These are phyloP conservation scores for Callocephalon fimbriatum DNA, from an alignment of 2,113 vertebrate species.

Conservation along the genomic window DNA sequence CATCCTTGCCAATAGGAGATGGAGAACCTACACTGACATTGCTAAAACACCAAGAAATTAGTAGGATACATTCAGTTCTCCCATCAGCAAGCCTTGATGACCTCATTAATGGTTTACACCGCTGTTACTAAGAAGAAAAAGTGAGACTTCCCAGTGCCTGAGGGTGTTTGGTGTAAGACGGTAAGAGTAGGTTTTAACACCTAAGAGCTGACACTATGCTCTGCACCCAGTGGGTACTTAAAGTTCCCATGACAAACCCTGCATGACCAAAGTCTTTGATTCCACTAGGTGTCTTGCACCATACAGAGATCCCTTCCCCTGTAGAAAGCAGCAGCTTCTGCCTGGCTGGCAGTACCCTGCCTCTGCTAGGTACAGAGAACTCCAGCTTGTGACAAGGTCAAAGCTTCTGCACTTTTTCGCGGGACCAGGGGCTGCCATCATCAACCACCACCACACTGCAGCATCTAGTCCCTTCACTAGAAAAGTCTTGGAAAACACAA, in stretches of 20 bases:
- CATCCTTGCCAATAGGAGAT: not conserved
- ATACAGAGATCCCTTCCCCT: not conserved
- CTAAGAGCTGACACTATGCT: not conserved
- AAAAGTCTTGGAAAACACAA: not conserved
- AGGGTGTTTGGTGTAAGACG: not conserved
- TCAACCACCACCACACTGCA: not conserved
- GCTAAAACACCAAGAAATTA: not conserved
- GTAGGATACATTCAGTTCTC: not conserved
- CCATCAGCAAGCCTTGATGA: not conserved
- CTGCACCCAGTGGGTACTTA: accelerated
- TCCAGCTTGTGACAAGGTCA: not conserved
- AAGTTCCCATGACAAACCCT: not conserved
- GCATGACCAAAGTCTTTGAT: not conserved
- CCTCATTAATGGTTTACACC: not conserved
- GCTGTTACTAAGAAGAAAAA: not conserved
- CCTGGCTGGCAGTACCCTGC: not conserved
- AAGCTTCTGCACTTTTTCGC: not conserved
- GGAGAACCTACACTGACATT: accelerated
- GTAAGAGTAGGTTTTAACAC: not conserved
- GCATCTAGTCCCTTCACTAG: not conserved
- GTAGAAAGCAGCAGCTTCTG: not conserved
- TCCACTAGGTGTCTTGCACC: not conserved
- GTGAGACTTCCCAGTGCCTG: not conserved
- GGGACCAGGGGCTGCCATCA: not conserved
- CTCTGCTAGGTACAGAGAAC: not conserved